Evolutionary conservation across 2,797 vertebrate species (phyloP), one percentile per base, ranked within the genome.

Genomic region (Gallirallus australis): DNA sequence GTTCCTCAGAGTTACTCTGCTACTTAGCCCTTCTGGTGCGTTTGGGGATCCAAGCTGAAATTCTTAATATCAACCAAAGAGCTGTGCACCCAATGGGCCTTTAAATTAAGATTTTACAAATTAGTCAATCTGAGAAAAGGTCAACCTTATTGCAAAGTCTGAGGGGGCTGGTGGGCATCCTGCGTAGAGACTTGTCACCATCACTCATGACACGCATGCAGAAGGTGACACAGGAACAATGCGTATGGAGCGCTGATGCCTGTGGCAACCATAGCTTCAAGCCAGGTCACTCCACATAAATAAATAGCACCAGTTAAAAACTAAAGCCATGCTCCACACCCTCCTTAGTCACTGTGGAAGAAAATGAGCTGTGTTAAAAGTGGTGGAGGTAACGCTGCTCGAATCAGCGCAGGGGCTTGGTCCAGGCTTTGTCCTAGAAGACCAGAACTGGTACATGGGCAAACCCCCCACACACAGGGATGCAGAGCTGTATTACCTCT

Each of bases 181-280:
- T 48, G n/a, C 28, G 5, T 5, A 47, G 23, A 59, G 28, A 17
- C 11, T 39, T 11, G 3, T 56, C 35, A 27, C 42, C 6, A 2
- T 8, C 9, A 64, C 59, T 61, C 11, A 2, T 15, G 14, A 16
- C 33, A 35, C 33, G 25, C 35, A 6, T 25, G 40, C 52, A 37
- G 47, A 40, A 50, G n/a, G 23, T 45, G 71, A 48, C 7, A 31
- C 12, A 11, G 53, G 30, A 69, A n/a, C 37, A 64, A 13, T 7
- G 20, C 5, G 0, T 9, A 37, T 60, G 11, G 33, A 68, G n/a
- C 35, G 3, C 23, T n/a, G 37, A 25, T 0, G 1, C 37, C 40
- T 60, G 20, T 42, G 66, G 30, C n/a, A 50, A 40, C 20, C 9
- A 21, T 24, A n/a, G 25, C 50, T 80, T 65, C 73, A 77, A 59